Evolutionary conservation across 2,888 invertebrate genomes (phyloP), one percentile per base, ranked within the genome.

Genomic region (Conus canariensis): DNA sequence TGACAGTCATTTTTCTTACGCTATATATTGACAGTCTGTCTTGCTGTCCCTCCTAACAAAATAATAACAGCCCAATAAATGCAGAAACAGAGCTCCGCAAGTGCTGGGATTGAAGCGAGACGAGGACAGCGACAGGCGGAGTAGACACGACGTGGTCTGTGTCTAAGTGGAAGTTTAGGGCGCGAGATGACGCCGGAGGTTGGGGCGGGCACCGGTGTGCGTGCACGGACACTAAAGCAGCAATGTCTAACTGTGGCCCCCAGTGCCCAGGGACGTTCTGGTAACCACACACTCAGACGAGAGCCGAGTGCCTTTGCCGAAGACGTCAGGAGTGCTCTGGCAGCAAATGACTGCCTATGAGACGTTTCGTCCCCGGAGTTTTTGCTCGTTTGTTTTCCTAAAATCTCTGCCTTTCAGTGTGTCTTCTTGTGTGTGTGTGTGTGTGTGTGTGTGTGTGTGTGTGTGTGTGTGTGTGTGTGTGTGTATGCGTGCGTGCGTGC

Each of bases 261-360:
- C 70, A 4, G 70, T 16, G 70, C 22, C 70, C 70, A 70, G 70
- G 70, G 60, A 64, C 60, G 12, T 74, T 74, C n/a, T n/a, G 74
- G 77, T 30, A 80, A 80, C 77, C 77, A 80, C 77, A 80, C 77
- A 80, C 77, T 12, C 77, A 80, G 77, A 80, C 77, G 45, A 45
- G 45, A 80, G 77, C 77, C 22, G 45, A 80, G 77, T 25, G 30
- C 30, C 77, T 80, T 80, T 16, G 16, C 64, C 14, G 22, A 30
- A 80, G 77, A 80, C 45, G 77, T 80, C 77, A 45, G 25, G 77
- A 7, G 25, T 25, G 77, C 16, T 16, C 22, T 22, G 70, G 14
- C 70, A 70, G 19, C 70, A 22, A 70, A 22, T 70, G 70, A 22
- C 22, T 70, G 22, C 70, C 70, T 70, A 7, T 22, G 19, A 22